A percentile compares a stretch with the other conserved stretches of the same genome.
These are phyloP conservation scores for Pachyseris speciosa DNA, from an alignment of 64 coral and sea anemone species.

Conservation along the genomic window DNA sequence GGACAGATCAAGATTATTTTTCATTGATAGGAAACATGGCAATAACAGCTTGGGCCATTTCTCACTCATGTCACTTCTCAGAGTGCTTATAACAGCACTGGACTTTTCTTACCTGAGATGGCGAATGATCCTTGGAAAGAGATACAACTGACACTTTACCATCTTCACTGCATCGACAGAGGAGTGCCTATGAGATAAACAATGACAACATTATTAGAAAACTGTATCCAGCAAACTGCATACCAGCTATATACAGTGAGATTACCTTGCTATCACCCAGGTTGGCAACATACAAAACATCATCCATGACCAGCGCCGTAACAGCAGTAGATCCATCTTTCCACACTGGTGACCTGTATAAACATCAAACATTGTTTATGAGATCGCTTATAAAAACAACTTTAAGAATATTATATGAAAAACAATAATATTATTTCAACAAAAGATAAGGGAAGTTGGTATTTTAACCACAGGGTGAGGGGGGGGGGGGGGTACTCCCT, in stretches of 20 bases:
- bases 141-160: conserved; percentile 82
- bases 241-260: not conserved
- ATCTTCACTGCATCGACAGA: conserved; percentile 80
- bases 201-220: not conserved
- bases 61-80: too few relatives aligned
- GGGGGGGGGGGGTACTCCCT: too few relatives aligned
- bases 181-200: conserved; percentile 55
- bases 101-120: conserved; percentile 73
- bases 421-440: too few relatives aligned
- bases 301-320: conserved; percentile 81
- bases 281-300: conserved; percentile 94
- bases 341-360: conserved; percentile 72
- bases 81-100: too few relatives aligned
- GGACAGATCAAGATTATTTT: too few relatives aligned
- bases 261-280: conserved; percentile 95
- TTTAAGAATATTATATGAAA: too few relatives aligned
- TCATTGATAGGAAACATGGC: too few relatives aligned
- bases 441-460: too few relatives aligned
- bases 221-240: not conserved
- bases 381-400: not conserved
- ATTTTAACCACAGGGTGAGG: too few relatives aligned
- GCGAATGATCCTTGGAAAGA: conserved; percentile 92
- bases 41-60: too few relatives aligned
- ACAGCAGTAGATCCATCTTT: conserved; percentile 99
- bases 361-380: not conserved